phyloP scores from a whole-genome alignment of 2,113 vertebrate species.

The Phaetusa simplex region DNA sequence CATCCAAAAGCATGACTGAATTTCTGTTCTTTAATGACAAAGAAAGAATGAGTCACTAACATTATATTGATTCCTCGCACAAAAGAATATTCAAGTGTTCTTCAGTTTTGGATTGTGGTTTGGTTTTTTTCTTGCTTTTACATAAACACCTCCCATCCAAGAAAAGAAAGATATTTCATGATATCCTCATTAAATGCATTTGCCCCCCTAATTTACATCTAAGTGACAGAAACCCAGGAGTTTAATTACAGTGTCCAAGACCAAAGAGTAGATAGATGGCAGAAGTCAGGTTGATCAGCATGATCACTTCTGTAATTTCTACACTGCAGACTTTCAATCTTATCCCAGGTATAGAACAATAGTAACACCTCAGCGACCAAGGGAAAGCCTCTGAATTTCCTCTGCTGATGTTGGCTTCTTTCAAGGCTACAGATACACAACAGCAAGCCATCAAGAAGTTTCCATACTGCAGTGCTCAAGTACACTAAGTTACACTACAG shows the following conservation, averaged over 20 bases:
- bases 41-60: not conserved
- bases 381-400: not conserved
- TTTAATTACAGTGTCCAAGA: not conserved
- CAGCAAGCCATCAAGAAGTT: not conserved
- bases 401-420: not conserved
- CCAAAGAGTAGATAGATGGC: not conserved
- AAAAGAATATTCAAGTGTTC: not conserved
- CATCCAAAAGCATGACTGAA: constrained; percentile 8
- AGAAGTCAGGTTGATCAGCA: not conserved
- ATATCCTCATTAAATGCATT: not conserved
- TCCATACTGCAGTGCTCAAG: not conserved
- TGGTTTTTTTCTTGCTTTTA: not conserved
- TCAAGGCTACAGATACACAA: not conserved
- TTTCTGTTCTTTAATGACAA: not conserved
- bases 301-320: not conserved
- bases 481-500: not conserved
- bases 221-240: not conserved
- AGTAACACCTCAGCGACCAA: not conserved
- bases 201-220: not conserved
- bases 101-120: not conserved
- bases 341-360: not conserved
- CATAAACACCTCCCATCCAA: not conserved
- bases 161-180: not conserved
- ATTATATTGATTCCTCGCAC: not conserved
- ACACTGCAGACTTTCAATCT: not conserved